Conservation (phyloP, 2,797 vertebrate species). For the Pampus argenteus region DNA sequence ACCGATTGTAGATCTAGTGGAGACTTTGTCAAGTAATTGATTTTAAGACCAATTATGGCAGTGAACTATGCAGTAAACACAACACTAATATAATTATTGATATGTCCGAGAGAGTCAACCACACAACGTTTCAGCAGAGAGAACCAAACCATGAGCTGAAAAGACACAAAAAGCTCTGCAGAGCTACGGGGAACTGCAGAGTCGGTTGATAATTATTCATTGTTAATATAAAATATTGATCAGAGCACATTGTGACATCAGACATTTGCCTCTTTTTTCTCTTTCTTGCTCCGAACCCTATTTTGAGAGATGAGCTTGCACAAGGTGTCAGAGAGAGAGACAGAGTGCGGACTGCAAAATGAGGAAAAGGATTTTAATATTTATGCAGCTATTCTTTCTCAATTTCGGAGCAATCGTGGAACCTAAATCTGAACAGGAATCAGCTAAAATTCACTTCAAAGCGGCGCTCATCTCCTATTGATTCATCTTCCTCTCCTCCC, state of each 20-base stretch:
- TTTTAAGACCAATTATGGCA: too few species aligned
- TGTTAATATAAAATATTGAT: conserved; percentile 1
- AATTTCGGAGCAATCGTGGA: conserved; percentile 33
- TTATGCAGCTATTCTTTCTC: conserved; percentile 55
- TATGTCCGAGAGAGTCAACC: too few species aligned
- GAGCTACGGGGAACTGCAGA: too few species aligned
- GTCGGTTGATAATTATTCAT: too few species aligned
- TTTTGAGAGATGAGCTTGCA: background rate
- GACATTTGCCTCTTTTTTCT: background rate
- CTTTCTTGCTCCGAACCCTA: background rate
- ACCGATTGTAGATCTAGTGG: too few species aligned
- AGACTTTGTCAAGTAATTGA: too few species aligned
- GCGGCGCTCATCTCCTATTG: conserved; percentile 8
- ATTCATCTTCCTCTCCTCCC: conserved; percentile 17
- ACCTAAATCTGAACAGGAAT: conserved; percentile 7
- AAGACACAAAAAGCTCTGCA: too few species aligned
- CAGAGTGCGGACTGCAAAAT: background rate
- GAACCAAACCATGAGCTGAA: too few species aligned
- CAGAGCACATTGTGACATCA: too few species aligned
- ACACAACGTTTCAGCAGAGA: too few species aligned
- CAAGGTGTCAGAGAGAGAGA: background rate
- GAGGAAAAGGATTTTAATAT: conserved; percentile 28
- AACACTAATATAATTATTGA: too few species aligned
- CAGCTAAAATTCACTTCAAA: background rate
- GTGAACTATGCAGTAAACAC: too few species aligned